Evolutionary conservation across 2,888 invertebrate genomes (phyloP).

Genomic region (Camptogramma bilineatum): DNA sequence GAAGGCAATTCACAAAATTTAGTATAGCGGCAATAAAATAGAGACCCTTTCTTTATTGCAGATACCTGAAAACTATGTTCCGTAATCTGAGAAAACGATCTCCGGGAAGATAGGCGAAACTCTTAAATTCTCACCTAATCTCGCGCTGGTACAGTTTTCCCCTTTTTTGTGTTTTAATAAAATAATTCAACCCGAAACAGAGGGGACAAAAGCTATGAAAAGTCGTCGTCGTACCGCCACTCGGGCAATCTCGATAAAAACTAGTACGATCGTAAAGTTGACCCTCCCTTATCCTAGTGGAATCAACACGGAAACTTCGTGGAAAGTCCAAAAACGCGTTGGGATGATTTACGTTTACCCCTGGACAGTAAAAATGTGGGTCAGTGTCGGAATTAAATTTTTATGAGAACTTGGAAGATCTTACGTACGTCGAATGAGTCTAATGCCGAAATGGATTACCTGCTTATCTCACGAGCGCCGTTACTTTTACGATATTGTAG

Average conservation of each 20-base stretch:
- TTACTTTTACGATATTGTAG: constrained; percentile 54
- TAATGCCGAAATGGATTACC: constrained; percentile 55
- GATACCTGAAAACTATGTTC: constrained; percentile 52
- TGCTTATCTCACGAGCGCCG: constrained; percentile 56
- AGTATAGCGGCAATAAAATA: constrained; percentile 45
- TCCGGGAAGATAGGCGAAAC: constrained; percentile 57
- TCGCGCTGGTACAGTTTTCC: constrained; percentile 56
- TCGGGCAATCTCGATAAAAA: constrained; percentile 79
- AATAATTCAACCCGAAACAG: constrained; percentile 72
- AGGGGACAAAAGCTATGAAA: constrained; percentile 70
- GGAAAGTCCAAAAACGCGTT: constrained; percentile 55
- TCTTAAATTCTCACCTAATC: constrained; percentile 74
- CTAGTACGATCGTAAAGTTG: constrained; percentile 76
- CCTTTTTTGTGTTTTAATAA: constrained; percentile 72
- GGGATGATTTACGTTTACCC: constrained; percentile 67
- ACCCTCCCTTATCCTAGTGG: constrained; percentile 73
- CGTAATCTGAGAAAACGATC: constrained; percentile 58
- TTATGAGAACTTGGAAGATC: constrained; percentile 58
- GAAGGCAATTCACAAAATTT: constrained; percentile 44
- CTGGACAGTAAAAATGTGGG: constrained; percentile 72
- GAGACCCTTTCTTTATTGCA: constrained; percentile 49
- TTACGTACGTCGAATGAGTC: constrained; percentile 50
- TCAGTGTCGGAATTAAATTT: constrained; percentile 72
- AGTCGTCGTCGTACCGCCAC: constrained; percentile 50
- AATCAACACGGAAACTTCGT: constrained; percentile 71